Evolutionary conservation across 1,140 invertebrate species (phyloP), one percentile per base, ranked within the genome.

Genomic region (Heliconius melpomene): DNA sequence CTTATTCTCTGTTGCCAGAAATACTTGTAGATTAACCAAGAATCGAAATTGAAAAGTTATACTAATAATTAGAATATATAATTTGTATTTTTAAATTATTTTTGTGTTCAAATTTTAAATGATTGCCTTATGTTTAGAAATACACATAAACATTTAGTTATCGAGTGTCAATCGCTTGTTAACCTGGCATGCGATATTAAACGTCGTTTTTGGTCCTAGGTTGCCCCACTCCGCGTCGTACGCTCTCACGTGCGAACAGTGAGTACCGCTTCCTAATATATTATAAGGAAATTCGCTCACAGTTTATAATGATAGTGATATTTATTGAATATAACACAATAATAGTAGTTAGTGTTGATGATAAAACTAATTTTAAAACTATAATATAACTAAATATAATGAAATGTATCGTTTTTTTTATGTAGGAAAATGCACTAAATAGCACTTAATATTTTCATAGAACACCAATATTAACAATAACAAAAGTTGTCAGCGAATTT

Each of bases 161-260:
- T 70, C 72, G 71, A 81, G 79, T 78, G 79, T 74, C 72, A 75
- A 78, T 54, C 76, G 93, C 91, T 92, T 93, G 85, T 86, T 94
- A 94, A 93, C 92, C 85, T 87, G 89, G 93, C 93, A 94, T 94
- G 91, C 91, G 83, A 87, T 91, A 88, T 85, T 88, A 92, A 93
- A 93, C 87, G 87, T 84, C 88, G 90, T 94, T 93, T 94, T 84
- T 88, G 90, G 84, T 87, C 86, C 82, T 94, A 94, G 93, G 93
- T 94, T 94, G 88, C 93, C 93, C 78, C 93, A 94, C 87, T 93
- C 93, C 20, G 92, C 93, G 75, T 91, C 89, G 86, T 94, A 94
- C 91, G 93, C 93, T 90, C 92, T 94, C 85, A 93, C 93, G 88
- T 94, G 93, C 90, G 93, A 94, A 93, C 93, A 94, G 93, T 94